Evolutionary conservation across 1,140 invertebrate genomes (phyloP).

Genomic region (Portunus trituberculatus): DNA sequence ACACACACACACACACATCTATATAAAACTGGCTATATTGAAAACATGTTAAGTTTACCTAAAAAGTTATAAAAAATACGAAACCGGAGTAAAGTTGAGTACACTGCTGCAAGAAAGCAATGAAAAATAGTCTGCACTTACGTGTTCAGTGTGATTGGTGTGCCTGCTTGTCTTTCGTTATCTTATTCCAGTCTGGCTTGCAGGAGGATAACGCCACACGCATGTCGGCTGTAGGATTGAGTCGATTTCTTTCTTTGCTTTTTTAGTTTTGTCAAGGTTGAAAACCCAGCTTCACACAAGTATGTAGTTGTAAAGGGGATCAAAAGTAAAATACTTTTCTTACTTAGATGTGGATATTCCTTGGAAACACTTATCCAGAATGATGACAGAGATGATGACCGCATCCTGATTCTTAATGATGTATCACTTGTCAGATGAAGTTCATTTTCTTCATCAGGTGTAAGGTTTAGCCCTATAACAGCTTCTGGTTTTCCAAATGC

Average conservation of each 20-base stretch:
- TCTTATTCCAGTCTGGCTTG: conserved; percentile 49
- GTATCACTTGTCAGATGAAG: conserved; percentile 32
- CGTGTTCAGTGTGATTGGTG: conserved; percentile 37
- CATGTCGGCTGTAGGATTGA: conserved; percentile 42
- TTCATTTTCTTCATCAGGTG: conserved; percentile 31
- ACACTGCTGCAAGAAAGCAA: conserved; percentile 37
- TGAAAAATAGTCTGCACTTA: conserved; percentile 39
- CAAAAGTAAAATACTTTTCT: conserved; percentile 30
- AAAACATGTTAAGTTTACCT: neutral
- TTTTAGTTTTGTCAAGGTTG: conserved; percentile 47
- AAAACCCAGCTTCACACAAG: neutral
- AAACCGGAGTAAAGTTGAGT: neutral
- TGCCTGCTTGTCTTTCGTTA: conserved; percentile 32
- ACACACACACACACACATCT: conserved; percentile 2
- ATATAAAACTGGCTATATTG: conserved; percentile 28
- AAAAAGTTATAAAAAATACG: neutral
- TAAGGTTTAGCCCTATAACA: conserved; percentile 49
- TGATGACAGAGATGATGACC: neutral
- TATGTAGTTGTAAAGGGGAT: conserved; percentile 32
- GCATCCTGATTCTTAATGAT: neutral
- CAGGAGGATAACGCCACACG: conserved; percentile 51
- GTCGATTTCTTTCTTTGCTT: conserved; percentile 42
- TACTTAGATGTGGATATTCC: conserved; percentile 39
- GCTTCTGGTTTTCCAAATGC: conserved; percentile 27
- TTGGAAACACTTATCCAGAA: conserved; percentile 39